A percentile compares a stretch with the other conserved stretches of the same genome.
These are phyloP conservation scores for Drosophila bocki DNA, from an alignment of 1,140 invertebrate species.

Conservation along the genomic window DNA sequence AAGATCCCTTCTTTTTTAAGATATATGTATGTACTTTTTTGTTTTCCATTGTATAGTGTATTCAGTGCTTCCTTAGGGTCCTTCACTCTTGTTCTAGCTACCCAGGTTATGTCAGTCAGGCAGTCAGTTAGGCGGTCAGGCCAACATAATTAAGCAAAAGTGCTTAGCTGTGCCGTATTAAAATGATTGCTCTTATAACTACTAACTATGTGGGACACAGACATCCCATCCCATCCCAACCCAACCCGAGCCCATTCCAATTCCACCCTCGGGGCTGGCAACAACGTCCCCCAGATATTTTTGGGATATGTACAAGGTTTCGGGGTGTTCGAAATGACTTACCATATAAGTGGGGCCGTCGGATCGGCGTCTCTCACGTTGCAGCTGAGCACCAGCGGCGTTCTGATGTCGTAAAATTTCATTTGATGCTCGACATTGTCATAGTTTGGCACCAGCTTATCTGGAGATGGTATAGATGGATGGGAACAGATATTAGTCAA, in stretches of 20 bases:
- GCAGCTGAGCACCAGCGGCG: conserved; percentile 83
- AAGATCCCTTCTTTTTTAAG: background rate
- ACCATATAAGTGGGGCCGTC: conserved; percentile 66
- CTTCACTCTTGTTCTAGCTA: conserved; percentile 17
- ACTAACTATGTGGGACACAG: conserved; percentile 62
- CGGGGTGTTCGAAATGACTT: conserved; percentile 46
- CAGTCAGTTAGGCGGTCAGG: conserved; percentile 54
- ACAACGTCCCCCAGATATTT: conserved; percentile 25
- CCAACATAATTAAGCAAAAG: conserved; percentile 82
- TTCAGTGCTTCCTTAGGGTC: background rate
- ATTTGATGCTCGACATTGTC: conserved; percentile 78
- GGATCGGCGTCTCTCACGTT: conserved; percentile 61
- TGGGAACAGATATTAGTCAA: conserved; percentile 27
- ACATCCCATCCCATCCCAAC: background rate
- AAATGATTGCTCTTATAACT: conserved; percentile 83
- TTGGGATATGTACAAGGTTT: conserved; percentile 12
- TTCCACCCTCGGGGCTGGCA: background rate
- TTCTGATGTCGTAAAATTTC: conserved; percentile 83
- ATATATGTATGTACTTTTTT: background rate
- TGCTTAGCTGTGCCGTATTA: conserved; percentile 81
- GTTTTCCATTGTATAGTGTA: background rate
- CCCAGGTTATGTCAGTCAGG: conserved; percentile 76
- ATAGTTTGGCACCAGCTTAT: conserved; percentile 84
- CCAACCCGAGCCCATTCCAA: background rate
- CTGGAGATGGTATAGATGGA: conserved; percentile 65